phyloP scores from a whole-genome alignment of 2,113 vertebrate genomes.

The Spermophilus dauricus region DNA sequence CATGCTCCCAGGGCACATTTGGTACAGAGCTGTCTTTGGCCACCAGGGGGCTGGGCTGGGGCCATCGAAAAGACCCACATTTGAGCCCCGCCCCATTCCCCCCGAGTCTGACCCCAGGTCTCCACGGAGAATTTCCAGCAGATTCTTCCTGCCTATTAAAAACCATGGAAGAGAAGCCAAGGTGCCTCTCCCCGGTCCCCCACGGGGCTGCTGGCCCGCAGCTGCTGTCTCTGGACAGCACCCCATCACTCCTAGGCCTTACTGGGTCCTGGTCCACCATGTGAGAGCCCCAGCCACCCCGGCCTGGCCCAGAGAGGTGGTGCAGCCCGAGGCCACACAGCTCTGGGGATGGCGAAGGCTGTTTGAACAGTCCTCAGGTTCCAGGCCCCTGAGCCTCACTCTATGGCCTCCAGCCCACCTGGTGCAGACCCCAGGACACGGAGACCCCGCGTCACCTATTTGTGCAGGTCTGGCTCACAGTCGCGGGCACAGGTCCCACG shows the following conservation, averaged over 20 bases:
- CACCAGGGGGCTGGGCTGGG: too few relatives aligned
- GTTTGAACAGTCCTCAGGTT: background rate
- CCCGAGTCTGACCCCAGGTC: background rate
- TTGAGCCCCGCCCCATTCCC: background rate
- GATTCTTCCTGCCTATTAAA: background rate
- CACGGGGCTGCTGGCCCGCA: background rate
- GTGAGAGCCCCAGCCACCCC: background rate
- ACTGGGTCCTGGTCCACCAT: too few relatives aligned
- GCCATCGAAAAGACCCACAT: background rate
- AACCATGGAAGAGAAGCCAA: background rate
- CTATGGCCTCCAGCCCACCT: background rate
- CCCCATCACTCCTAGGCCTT: background rate
- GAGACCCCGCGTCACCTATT: background rate
- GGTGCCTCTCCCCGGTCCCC: background rate
- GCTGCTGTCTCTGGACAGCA: too few relatives aligned
- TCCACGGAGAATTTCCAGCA: background rate
- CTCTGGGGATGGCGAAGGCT: background rate
- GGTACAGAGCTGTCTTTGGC: background rate
- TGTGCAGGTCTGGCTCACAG: too few relatives aligned
- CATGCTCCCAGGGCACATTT: background rate
- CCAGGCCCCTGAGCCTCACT: background rate
- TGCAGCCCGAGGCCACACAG: background rate
- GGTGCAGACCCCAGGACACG: background rate
- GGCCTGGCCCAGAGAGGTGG: background rate
- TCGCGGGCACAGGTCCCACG: rapidly evolving